phyloP scores from a whole-genome alignment of 2,888 invertebrate species.

The Apotomis betuletana region DNA sequence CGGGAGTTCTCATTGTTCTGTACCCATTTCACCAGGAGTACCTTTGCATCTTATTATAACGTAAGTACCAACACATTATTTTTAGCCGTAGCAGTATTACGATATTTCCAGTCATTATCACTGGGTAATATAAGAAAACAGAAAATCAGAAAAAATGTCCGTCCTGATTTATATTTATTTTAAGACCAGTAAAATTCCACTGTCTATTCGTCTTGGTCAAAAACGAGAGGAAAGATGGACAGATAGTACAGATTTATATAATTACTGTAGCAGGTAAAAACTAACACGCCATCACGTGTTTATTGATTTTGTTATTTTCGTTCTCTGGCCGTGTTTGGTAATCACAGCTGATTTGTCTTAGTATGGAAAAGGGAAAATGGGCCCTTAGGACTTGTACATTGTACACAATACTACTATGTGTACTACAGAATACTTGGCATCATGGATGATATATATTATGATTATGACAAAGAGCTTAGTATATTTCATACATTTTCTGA shows the following conservation, averaged over 20 bases:
- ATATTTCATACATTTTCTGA: too few species aligned
- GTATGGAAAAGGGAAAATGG: slow-evolving; percentile 2
- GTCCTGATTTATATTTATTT: slow-evolving; percentile 26
- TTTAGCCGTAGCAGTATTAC: neutral
- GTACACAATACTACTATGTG: too few species aligned
- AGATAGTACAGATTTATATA: slow-evolving; percentile 19
- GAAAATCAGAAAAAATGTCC: neutral
- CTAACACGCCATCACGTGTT: slow-evolving; percentile 26
- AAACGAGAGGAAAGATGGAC: slow-evolving; percentile 13
- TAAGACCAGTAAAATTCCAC: slow-evolving; percentile 4
- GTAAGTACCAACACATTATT: slow-evolving; percentile 54
- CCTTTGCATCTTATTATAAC: slow-evolving; percentile 47
- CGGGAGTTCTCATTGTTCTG: slow-evolving; percentile 56
- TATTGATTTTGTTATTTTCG: slow-evolving; percentile 40
- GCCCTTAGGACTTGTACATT: neutral
- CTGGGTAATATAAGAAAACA: neutral
- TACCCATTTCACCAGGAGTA: slow-evolving; percentile 57
- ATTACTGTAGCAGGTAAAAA: slow-evolving; percentile 18
- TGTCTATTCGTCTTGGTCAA: slow-evolving; percentile 14
- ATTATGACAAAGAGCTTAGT: too few species aligned
- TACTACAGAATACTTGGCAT: too few species aligned
- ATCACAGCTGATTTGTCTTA: slow-evolving; percentile 38
- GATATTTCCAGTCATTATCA: slow-evolving; percentile 12
- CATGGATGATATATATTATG: too few species aligned
- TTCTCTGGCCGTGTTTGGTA: slow-evolving; percentile 24